These are phyloP conservation scores for Cordilura impudica DNA, from an alignment of 2,888 invertebrate genomes.

Conservation along the genomic window DNA sequence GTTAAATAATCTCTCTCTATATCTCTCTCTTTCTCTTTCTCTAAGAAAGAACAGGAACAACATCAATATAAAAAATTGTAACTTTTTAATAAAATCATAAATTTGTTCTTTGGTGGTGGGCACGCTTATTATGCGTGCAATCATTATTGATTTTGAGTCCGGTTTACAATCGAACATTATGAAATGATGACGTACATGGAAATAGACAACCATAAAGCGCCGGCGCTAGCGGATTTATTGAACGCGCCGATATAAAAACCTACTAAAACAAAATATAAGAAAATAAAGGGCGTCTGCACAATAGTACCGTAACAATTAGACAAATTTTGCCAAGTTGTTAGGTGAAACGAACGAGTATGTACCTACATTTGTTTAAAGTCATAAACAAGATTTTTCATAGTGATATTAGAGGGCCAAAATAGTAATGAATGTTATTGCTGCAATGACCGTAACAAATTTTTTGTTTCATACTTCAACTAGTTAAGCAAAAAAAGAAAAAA, in stretches of 20 bases:
- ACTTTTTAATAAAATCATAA: slow-evolving; percentile 47
- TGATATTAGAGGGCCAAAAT: slow-evolving; percentile 54
- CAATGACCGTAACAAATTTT: slow-evolving; percentile 69
- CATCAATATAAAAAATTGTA: slow-evolving; percentile 31
- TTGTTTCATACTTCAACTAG: background rate
- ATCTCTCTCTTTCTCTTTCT: no score
- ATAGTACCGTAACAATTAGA: slow-evolving; percentile 46
- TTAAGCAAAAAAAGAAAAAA: background rate
- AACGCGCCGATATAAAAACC: slow-evolving; percentile 27
- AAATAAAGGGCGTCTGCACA: slow-evolving; percentile 48
- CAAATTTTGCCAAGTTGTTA: slow-evolving; percentile 71
- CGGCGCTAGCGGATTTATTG: slow-evolving; percentile 53
- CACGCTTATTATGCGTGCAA: slow-evolving; percentile 72
- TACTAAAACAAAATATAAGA: background rate
- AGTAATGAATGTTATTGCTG: slow-evolving; percentile 5
- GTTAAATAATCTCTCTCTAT: slow-evolving; percentile 45
- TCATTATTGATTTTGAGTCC: slow-evolving; percentile 49
- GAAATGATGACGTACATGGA: slow-evolving; percentile 65
- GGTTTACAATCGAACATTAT: background rate
- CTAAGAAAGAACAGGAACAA: slow-evolving; percentile 14
- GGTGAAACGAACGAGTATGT: background rate
- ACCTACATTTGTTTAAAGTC: slow-evolving; percentile 48
- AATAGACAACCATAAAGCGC: slow-evolving; percentile 65
- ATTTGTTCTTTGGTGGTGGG: slow-evolving; percentile 61
- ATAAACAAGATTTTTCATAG: slow-evolving; percentile 74